A percentile compares a stretch with the other conserved stretches of the same genome.
phyloP scores from a whole-genome alignment of 2,888 invertebrate genomes.

The Hydriomena furcata region DNA sequence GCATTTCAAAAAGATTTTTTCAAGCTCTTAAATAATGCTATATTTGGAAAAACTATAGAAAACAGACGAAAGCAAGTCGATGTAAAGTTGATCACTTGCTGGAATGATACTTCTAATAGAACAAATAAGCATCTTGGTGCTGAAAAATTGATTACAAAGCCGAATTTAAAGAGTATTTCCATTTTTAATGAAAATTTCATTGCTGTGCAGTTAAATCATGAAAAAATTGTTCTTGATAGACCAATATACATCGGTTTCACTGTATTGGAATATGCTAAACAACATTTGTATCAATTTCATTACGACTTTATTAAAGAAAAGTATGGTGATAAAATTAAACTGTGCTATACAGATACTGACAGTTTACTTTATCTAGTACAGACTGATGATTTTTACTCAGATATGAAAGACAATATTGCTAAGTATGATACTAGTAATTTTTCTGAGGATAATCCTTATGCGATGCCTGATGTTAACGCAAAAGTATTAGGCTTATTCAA shows the following conservation, averaged over 20 bases:
- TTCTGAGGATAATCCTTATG: background rate
- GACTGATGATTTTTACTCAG: background rate
- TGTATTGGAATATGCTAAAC: constrained; percentile 1
- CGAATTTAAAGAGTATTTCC: background rate
- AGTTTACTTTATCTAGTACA: background rate
- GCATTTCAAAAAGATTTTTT: constrained; percentile 1
- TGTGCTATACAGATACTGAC: constrained; percentile 5
- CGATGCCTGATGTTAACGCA: background rate
- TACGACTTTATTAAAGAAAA: constrained; percentile 1
- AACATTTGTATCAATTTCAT: background rate
- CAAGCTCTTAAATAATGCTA: background rate
- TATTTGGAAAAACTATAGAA: constrained; percentile 1
- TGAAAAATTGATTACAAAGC: background rate
- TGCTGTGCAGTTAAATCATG: background rate
- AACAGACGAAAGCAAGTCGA: background rate
- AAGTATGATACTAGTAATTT: constrained; percentile 2
- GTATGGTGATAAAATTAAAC: background rate
- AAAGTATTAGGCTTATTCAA: constrained; percentile 1
- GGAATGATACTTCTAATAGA: background rate
- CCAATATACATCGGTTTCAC: background rate
- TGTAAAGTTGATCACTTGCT: background rate
- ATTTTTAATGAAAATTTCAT: constrained; percentile 2
- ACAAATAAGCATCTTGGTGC: constrained; percentile 3
- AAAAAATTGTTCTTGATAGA: constrained; percentile 1
- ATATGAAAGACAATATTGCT: background rate